Conservation (phyloP, 2,888 invertebrate genomes). For the Lasioglossum malachurum region DNA sequence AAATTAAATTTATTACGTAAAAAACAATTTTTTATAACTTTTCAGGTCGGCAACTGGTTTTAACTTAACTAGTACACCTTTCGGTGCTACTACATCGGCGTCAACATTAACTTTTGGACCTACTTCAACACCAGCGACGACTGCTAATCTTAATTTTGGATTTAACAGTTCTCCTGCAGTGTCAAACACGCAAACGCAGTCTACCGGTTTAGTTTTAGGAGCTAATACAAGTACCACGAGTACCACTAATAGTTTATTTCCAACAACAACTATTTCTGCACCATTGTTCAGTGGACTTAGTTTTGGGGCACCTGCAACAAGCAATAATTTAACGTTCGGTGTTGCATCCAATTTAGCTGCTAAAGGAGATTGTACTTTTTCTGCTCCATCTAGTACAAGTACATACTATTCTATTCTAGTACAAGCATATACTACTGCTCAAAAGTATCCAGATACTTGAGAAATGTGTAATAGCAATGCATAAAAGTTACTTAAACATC, state of each 20-base stretch:
- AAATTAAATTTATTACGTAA: background rate
- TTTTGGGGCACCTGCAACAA: slow-evolving; percentile 79
- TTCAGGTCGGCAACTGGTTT: slow-evolving; percentile 54
- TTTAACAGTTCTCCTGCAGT: slow-evolving; percentile 72
- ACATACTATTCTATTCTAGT: background rate
- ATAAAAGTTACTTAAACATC: no score
- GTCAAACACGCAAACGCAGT: slow-evolving; percentile 64
- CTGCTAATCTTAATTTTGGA: slow-evolving; percentile 74
- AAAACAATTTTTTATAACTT: background rate
- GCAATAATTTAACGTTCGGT: slow-evolving; percentile 81
- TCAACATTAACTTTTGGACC: slow-evolving; percentile 76
- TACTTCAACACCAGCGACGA: slow-evolving; percentile 68
- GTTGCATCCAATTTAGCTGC: slow-evolving; percentile 75
- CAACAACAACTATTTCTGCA: slow-evolving; percentile 74
- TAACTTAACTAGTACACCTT: slow-evolving; percentile 70
- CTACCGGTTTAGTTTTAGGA: slow-evolving; percentile 77
- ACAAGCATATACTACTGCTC: no score
- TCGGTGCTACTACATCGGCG: slow-evolving; percentile 70
- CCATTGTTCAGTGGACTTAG: slow-evolving; percentile 74
- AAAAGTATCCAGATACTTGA: no score
- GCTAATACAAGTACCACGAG: slow-evolving; percentile 62
- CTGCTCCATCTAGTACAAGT: slow-evolving; percentile 72
- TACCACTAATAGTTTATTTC: slow-evolving; percentile 70
- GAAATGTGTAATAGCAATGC: no score
- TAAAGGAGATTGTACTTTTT: slow-evolving; percentile 74